Conservation (phyloP, 2,888 invertebrate genomes). For the Tachina grossa region DNA sequence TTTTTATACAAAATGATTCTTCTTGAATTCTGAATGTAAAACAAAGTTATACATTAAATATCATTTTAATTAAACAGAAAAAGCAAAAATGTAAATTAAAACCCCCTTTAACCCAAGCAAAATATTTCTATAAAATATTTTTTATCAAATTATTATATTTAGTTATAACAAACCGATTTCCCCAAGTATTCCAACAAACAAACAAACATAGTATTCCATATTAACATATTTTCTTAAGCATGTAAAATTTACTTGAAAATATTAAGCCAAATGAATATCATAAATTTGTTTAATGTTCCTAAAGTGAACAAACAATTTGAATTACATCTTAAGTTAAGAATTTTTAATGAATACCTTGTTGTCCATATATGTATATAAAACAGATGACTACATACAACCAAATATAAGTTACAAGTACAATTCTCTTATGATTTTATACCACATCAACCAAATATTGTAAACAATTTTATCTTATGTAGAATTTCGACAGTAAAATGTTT, state of each 20-base stretch:
- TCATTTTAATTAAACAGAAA: no score
- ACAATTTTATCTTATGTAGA: neutral
- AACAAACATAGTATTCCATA: neutral
- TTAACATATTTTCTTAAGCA: neutral
- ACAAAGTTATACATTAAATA: no score
- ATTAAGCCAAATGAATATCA: conserved; percentile 36
- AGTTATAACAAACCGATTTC: no score
- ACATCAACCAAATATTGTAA: conserved; percentile 2
- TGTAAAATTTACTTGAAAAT: neutral
- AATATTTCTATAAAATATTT: no score
- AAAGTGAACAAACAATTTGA: neutral
- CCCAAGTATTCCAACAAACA: neutral
- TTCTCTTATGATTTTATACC: neutral
- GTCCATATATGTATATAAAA: neutral
- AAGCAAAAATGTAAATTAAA: no score
- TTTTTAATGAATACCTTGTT: conserved; percentile 12
- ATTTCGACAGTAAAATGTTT: conserved; percentile 22
- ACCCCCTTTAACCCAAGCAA: no score
- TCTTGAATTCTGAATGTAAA: no score
- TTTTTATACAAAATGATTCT: no score
- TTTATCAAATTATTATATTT: no score
- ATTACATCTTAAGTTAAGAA: neutral
- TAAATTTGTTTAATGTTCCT: neutral
- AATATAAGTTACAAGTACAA: conserved; percentile 4
- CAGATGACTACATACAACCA: neutral